Conservation (phyloP, 2,113 vertebrate species). For the Nyctereutes procyonoides region DNA sequence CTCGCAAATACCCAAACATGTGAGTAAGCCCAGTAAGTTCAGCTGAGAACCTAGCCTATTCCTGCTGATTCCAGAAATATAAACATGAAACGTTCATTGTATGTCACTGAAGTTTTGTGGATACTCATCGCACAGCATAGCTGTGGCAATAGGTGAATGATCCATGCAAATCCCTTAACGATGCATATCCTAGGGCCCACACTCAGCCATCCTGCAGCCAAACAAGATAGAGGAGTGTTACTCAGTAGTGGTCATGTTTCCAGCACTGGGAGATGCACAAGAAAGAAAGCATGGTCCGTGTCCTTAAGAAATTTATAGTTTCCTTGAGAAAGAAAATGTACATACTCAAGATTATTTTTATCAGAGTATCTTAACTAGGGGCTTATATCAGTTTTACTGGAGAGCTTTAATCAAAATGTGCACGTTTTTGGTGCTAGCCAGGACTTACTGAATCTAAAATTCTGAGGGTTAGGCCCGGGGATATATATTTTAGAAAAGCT, state of each 20-base stretch:
- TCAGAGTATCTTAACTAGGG: not conserved
- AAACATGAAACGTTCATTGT: not conserved
- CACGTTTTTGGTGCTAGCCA: not conserved
- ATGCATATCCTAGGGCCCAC: not conserved
- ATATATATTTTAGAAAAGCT: not conserved
- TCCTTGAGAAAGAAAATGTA: not conserved
- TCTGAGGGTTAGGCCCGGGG: not conserved
- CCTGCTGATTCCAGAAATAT: conserved; percentile 12
- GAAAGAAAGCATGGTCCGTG: not conserved
- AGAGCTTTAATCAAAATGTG: not conserved
- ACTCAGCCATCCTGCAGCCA: not conserved
- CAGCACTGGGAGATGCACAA: not conserved
- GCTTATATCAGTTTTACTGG: not conserved
- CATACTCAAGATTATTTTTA: not conserved
- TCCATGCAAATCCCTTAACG: not conserved
- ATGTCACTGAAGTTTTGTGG: not conserved
- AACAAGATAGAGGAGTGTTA: not conserved
- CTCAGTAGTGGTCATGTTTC: not conserved
- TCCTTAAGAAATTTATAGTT: not conserved
- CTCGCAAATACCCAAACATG: not conserved
- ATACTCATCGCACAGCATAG: not conserved
- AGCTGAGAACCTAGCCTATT: not conserved
- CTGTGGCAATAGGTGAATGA: not conserved
- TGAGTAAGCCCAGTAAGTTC: not conserved
- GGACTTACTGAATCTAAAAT: not conserved